Base-by-base conservation (phyloP, 2,113 vertebrate species). In the Clarias macrocephalus region DNA sequence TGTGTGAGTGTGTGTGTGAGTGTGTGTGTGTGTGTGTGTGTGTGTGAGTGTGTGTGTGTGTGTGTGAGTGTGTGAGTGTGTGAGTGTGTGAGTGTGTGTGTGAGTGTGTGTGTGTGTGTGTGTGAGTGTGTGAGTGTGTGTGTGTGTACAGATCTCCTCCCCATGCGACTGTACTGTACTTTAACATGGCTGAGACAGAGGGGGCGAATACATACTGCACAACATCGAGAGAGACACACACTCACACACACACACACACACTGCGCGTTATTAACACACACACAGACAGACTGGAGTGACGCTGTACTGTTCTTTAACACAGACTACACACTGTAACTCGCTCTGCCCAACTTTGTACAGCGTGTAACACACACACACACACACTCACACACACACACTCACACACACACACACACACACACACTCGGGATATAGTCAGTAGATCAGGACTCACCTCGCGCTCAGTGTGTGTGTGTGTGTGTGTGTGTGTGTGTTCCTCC, bases 381-480 rank as follows among this genome's bases (percentile, higher is more conserved):
- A 33, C 30, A 48, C 33, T 33, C 37, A 48, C 18, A 23, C 33
- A 21, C 33, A 21, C 16, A 15, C 33, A 42, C 33, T 21, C 33
- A 42, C 42, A 75, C 72, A 76, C 37, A 48, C 70, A 73, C 42
- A n/a, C 79, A 60, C 56, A 81, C 80, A 82, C 60, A 65, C 80
- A 52, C 54, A 57, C 76, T 1, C 23, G 52, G 23, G 5, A 1
- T 30, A 8, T 19, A n/a, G 76, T 77, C 52, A 18, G 48, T 21
- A 59, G 7, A 59, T 80, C 16, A 6, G 28, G n/a, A 80, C 76
- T 80, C 54, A 80, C 76, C 76, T 57, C 54, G 28, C 54, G 76
- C 13, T 57, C n/a, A 4, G 5, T 10, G n/a, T 80, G 76, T 77
- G 12, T 80, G 42, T 42, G 4, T 10, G n/a, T 80, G 76, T 77